phyloP scores from a whole-genome alignment of 2,113 vertebrate genomes.

The Urocolius indicus region DNA sequence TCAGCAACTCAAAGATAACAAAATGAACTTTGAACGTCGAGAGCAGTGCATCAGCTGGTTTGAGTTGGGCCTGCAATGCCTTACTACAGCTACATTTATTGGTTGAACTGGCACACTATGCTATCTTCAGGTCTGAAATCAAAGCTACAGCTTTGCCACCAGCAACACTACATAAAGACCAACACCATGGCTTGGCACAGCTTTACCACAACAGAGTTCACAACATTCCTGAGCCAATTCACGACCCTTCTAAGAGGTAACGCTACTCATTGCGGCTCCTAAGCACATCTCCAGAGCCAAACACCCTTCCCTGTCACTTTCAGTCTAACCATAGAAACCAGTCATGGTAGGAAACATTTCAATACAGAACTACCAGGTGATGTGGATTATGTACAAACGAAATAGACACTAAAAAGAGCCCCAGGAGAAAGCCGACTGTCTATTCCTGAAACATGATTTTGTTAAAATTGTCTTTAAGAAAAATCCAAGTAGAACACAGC shows the following conservation, averaged over 20 bases:
- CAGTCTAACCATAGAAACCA: rapidly evolving
- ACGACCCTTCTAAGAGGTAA: neutral
- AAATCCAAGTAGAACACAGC: neutral
- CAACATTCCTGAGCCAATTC: neutral
- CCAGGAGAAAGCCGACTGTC: neutral
- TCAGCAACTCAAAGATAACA: neutral
- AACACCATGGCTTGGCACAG: neutral
- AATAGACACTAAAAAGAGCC: neutral
- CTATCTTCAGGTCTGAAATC: neutral
- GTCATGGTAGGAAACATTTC: neutral
- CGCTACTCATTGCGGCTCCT: rapidly evolving
- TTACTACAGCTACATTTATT: neutral
- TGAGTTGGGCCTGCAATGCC: neutral
- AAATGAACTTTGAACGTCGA: neutral
- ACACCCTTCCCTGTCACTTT: neutral
- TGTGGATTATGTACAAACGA: neutral
- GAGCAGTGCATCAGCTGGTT: neutral
- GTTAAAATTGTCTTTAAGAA: neutral
- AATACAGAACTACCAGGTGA: neutral
- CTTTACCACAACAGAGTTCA: neutral
- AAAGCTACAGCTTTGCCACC: neutral
- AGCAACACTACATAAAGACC: neutral
- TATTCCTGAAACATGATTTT: neutral
- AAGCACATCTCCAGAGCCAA: neutral
- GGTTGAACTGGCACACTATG: rapidly evolving